These are phyloP conservation scores for Ursus arctos DNA, from an alignment of 2,113 vertebrate species.

Conservation along the genomic window DNA sequence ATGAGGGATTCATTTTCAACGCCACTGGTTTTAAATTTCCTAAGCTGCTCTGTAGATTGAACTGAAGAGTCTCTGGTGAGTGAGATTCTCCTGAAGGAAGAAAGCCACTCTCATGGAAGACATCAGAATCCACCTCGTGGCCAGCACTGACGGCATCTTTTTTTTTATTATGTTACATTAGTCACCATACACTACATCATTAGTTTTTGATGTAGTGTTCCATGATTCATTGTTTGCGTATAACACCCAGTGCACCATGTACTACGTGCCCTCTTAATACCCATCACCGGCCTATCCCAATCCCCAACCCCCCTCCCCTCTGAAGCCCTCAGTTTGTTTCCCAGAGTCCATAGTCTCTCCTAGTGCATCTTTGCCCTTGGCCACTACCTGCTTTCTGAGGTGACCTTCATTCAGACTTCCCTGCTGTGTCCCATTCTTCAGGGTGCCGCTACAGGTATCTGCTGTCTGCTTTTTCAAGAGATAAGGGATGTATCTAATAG, in stretches of 20 bases:
- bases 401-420: not conserved
- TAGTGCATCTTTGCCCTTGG: not conserved
- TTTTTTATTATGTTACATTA: no score
- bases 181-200: no score
- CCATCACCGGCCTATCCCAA: no score
- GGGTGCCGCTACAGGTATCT: not conserved
- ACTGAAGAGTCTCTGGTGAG: not conserved
- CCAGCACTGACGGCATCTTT: not conserved
- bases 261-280: no score
- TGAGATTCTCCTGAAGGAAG: not conserved
- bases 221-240: no score
- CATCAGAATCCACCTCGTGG: rapidly evolving
- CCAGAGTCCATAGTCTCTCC: no score
- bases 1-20: not conserved
- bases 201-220: no score
- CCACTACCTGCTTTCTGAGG: not conserved
- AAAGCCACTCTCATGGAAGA: not conserved
- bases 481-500: not conserved
- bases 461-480: not conserved
- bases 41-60: not conserved
- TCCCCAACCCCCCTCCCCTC: no score
- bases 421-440: not conserved
- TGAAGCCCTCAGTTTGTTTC: no score
- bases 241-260: no score
- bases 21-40: not conserved